Conservation (phyloP, 2,797 vertebrate species). For the Xerus rutilus region DNA sequence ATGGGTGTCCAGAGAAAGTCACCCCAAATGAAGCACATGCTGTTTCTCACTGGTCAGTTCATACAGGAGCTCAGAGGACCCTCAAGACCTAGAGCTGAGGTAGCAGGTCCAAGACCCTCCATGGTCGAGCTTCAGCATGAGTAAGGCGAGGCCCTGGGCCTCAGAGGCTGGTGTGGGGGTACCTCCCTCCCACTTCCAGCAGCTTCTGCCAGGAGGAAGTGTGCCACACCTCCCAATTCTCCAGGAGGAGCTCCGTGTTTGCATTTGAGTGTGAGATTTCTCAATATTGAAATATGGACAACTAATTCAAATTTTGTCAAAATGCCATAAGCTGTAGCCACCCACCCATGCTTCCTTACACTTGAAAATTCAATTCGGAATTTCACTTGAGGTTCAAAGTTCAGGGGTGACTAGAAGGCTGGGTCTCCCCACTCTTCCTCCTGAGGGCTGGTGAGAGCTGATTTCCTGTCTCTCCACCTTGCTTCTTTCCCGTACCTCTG, state of each 20-base stretch:
- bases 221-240: background rate
- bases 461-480: background rate
- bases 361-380: background rate
- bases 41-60: background rate
- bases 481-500: background rate
- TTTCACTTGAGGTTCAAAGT: background rate
- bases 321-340: background rate
- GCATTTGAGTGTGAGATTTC: background rate
- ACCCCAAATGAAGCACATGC: background rate
- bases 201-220: background rate
- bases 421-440: background rate
- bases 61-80: background rate
- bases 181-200: too few relatives aligned
- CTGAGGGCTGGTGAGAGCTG: too few relatives aligned
- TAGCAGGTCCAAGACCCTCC: background rate
- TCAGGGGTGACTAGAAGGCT: background rate
- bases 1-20: background rate
- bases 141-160: too few relatives aligned
- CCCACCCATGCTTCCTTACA: background rate
- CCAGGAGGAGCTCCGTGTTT: background rate
- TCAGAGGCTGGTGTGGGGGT: fast-evolving
- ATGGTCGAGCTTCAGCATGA: background rate
- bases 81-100: background rate
- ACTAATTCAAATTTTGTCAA: background rate
- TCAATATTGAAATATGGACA: background rate